Evolutionary conservation across 2,797 vertebrate species (phyloP).

Genomic region (Pipistrellus pygmaeus): DNA sequence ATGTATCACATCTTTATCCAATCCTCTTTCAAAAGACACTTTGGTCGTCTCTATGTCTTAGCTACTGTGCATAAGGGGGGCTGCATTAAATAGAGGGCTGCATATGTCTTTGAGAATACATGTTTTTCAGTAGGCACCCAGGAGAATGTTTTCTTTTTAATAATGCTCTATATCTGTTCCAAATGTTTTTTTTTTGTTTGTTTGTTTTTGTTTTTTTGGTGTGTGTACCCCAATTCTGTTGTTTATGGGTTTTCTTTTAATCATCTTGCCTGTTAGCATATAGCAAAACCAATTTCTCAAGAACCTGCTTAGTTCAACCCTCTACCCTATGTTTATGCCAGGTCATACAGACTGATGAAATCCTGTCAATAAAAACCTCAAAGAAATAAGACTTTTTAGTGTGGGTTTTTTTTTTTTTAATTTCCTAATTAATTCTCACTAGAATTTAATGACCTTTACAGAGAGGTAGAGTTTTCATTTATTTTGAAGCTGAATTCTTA

Average conservation of each 20-base stretch:
- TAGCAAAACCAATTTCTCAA: neutral
- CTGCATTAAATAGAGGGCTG: neutral
- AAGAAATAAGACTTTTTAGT: neutral
- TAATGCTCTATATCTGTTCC: neutral
- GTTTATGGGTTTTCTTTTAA: neutral
- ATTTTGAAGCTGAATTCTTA: constrained; percentile 41
- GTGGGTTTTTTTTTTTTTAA: neutral
- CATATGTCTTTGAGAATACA: neutral
- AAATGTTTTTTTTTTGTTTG: constrained; percentile 18
- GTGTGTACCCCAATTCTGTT: neutral
- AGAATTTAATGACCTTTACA: constrained; percentile 43
- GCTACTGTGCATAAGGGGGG: neutral
- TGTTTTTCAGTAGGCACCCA: neutral
- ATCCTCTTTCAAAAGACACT: neutral
- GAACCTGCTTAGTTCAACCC: neutral
- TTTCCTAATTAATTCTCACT: constrained; percentile 54
- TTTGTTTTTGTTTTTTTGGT: too few species aligned
- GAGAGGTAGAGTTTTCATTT: constrained; percentile 36
- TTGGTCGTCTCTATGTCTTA: neutral
- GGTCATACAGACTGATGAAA: neutral
- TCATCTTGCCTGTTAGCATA: neutral
- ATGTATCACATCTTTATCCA: neutral
- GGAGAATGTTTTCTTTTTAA: neutral
- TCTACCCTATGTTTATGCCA: neutral
- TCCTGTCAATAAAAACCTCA: neutral